These are phyloP conservation scores for Turdus rufiventris DNA, from an alignment of 2,113 vertebrate species.

Conservation along the genomic window DNA sequence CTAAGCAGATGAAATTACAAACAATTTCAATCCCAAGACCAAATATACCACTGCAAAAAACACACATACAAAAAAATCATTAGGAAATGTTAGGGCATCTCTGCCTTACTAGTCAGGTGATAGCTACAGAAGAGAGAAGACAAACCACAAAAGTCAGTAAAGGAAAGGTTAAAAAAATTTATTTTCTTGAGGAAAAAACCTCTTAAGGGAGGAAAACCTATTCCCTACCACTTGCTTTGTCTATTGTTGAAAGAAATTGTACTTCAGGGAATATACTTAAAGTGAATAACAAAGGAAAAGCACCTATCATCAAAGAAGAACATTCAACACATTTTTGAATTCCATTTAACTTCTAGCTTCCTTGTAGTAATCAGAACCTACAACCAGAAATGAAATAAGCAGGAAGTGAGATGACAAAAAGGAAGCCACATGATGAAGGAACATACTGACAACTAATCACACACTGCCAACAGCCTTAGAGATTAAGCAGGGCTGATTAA, in stretches of 20 bases:
- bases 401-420: slow-evolving; percentile 43
- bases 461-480: background rate
- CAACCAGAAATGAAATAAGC: slow-evolving; percentile 29
- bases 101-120: background rate
- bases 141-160: background rate
- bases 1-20: background rate
- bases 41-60: background rate
- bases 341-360: background rate
- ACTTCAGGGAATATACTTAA: slow-evolving; percentile 9
- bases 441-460: background rate
- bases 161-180: background rate
- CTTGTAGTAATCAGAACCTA: background rate
- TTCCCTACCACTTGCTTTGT: background rate
- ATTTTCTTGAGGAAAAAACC: background rate
- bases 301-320: background rate
- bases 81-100: background rate
- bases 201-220: background rate
- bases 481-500: background rate
- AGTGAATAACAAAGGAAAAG: background rate
- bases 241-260: slow-evolving; percentile 38
- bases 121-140: background rate
- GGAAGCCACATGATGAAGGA: slow-evolving; percentile 43
- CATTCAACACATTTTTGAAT: background rate
- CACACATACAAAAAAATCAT: background rate
- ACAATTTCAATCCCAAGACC: background rate